Evolutionary conservation across 2,888 invertebrate genomes (phyloP), one percentile per base, ranked within the genome.

Genomic region (Caenorhabditis angaria): DNA sequence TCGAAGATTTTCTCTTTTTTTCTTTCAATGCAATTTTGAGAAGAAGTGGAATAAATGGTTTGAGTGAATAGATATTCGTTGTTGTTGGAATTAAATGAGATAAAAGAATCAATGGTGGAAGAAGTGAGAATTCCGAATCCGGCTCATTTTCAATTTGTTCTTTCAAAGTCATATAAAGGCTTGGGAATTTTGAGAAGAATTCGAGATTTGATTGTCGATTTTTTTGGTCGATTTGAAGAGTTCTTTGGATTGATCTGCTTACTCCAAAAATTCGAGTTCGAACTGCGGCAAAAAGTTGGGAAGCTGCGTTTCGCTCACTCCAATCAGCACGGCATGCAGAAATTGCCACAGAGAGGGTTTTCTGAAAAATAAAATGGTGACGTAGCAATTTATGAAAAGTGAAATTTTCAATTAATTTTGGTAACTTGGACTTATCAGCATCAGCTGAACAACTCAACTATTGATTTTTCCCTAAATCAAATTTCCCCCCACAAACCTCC

Each of bases 271-370:
- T 70, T 5, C 74, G 69, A 0, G 69, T 72, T 35, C 68, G 58
- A 41, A 80, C 56, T 24, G 80, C 73, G 1, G 77, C 76, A n/a
- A 76, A 77, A 18, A 84, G 65, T 50, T 83, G 84, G 2, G 80
- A 76, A 18, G 79, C 72, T 1, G 84, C 76, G 58, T 85, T 85
- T 8, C 85, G 57, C 18, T 80, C 80, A 10, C 80, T 76, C 84
- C 84, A 85, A 27, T 78, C 65, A 0, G 82, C 72, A 0, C 76
- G 65, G 48, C 81, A 83, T 1, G 70, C 71, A 2, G 63, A 50
- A 2, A 79, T 66, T 0, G 78, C 69, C 5, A 74, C 67, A 22
- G 24, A 53, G n/a, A 76, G 61, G 29, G 70, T 35, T n/a, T 35
- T 20, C 56, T 73, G 62, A 27, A 41, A 41, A 3, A 41, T 18